Evolutionary conservation across 2,888 invertebrate genomes (phyloP), one percentile per base, ranked within the genome.

Genomic region (Sesia apiformis): DNA sequence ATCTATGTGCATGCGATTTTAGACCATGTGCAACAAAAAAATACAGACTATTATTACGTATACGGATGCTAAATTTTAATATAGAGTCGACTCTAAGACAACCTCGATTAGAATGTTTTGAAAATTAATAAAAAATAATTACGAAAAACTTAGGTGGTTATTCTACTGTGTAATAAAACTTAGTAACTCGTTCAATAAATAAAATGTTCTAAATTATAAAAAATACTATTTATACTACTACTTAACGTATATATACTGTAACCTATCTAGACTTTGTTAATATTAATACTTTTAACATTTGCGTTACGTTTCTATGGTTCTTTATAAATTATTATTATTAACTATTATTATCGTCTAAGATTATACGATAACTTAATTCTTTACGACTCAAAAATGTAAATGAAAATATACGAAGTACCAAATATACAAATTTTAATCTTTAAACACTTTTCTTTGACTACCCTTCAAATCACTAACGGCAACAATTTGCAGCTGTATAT

Each of bases 371-470:
- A 79, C 74, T 83, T 81, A 77, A 83, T 78, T 86, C 83, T 85
- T 83, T 84, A 83, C 77, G 81, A 87, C 75, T 86, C 81, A 79
- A 80, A 52, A 75, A 77, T 86, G 87, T 89, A 88, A 88, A 87
- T 84, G 79, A 84, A 80, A 77, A 84, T 87, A 89, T 88, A 88
- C 87, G 88, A 88, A 84, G 87, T 88, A 88, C 88, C 89, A 88
- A 83, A 87, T 89, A 89, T 88, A 89, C 88, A 89, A 88, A 85
- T 87, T 88, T 87, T 85, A 88, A 88, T 89, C 88, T 88, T 88
- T 86, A 63, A 57, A 40, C 4, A 5, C 40, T 52, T 52, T 51
- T 46, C 3, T 46, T 46, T 46, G 23, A 23, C 23, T 23, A 23
- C 23, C 23, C 23, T 23, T 23, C 23, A 23, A 23, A 23, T 23